Percentiles rank a stretch among this genome's conserved stretches.
These are phyloP conservation scores for Petrophora chlorosata DNA, from an alignment of 2,888 invertebrate genomes.

Conservation along the genomic window DNA sequence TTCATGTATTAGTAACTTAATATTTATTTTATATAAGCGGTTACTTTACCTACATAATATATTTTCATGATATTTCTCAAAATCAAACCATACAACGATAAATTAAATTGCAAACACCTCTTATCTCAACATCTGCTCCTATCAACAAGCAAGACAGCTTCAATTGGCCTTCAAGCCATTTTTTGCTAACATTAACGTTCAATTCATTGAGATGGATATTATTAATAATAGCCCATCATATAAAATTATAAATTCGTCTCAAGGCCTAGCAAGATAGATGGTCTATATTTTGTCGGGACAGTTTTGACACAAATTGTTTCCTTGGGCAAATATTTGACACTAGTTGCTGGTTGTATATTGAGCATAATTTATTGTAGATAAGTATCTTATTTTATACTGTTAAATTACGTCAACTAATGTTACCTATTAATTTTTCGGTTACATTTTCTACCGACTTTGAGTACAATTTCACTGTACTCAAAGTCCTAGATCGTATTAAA, in stretches of 20 bases:
- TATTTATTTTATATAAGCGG: too few species aligned
- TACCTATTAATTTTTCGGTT: too few species aligned
- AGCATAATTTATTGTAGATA: constrained; percentile 37
- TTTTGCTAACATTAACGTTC: constrained; percentile 25
- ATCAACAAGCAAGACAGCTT: not conserved
- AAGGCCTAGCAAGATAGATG: constrained; percentile 40
- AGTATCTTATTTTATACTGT: constrained; percentile 9
- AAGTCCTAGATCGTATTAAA: too few species aligned
- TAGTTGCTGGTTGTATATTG: constrained; percentile 37
- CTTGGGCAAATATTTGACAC: constrained; percentile 39
- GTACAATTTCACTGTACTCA: too few species aligned
- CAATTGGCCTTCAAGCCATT: constrained; percentile 4
- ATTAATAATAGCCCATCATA: constrained; percentile 34
- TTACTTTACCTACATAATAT: too few species aligned
- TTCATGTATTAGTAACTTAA: too few species aligned
- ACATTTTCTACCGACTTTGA: too few species aligned
- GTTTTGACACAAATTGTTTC: constrained; percentile 43
- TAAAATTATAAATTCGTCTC: constrained; percentile 35
- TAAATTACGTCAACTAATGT: not conserved
- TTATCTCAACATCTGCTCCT: not conserved
- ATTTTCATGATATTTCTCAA: too few species aligned
- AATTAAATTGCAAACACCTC: not conserved
- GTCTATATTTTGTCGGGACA: constrained; percentile 38
- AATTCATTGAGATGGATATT: constrained; percentile 24
- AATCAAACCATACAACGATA: too few species aligned